A percentile compares a stretch with the other conserved stretches of the same genome.
These are phyloP conservation scores for Gallinago jamesoni DNA, from an alignment of 2,113 vertebrate genomes.

Conservation along the genomic window DNA sequence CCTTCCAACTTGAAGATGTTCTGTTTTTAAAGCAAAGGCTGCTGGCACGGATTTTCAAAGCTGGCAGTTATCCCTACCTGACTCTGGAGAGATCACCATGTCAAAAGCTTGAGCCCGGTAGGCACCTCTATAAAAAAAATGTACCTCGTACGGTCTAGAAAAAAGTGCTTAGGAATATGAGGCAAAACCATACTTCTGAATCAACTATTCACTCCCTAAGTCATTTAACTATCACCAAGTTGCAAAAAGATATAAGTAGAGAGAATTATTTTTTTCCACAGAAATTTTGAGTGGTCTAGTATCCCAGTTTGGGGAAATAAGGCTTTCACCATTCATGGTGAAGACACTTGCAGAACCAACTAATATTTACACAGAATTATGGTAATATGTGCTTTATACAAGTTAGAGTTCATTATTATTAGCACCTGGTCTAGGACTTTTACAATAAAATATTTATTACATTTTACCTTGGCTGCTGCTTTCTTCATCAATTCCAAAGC, in stretches of 20 bases:
- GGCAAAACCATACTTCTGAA: not conserved
- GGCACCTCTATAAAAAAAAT: not conserved
- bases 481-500: constrained; percentile 88
- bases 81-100: not conserved
- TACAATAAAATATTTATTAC: not conserved
- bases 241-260: not conserved
- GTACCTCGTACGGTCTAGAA: not conserved
- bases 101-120: not conserved
- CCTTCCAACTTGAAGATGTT: not conserved
- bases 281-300: not conserved
- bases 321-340: not conserved
- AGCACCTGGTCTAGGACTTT: not conserved
- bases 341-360: not conserved
- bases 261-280: not conserved
- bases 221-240: not conserved
- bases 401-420: not conserved
- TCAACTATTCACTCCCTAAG: not conserved
- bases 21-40: not conserved
- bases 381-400: not conserved
- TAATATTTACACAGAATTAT: not conserved
- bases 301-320: not conserved
- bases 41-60: not conserved
- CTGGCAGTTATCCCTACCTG: not conserved
- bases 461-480: constrained; percentile 86
- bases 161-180: not conserved